These are phyloP conservation scores for Pseudopipra pipra DNA, from an alignment of 2,113 vertebrate genomes.

Conservation along the genomic window DNA sequence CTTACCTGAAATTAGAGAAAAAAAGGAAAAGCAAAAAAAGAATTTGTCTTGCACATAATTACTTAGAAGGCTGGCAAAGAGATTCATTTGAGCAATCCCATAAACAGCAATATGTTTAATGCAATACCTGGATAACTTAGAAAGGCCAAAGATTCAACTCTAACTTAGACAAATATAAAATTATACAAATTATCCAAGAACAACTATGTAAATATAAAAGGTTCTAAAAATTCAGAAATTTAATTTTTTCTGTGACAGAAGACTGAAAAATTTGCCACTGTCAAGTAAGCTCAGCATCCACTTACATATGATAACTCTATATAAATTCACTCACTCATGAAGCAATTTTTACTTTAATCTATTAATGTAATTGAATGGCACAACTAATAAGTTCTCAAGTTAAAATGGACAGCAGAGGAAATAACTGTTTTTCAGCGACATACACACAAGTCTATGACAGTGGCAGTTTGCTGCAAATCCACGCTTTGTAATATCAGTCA, in stretches of 20 bases:
- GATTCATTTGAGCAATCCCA: background rate
- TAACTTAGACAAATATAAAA: background rate
- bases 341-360: background rate
- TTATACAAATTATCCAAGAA: background rate
- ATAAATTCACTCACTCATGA: background rate
- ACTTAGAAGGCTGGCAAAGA: background rate
- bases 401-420: background rate
- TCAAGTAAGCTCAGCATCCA: background rate
- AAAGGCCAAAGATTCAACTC: background rate
- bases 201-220: background rate
- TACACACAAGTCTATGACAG: fast-evolving
- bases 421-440: background rate
- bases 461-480: background rate
- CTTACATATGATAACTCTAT: background rate
- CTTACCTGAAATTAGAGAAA: background rate
- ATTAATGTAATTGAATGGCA: background rate
- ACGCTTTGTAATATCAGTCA: background rate
- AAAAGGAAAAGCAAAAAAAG: background rate
- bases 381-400: background rate
- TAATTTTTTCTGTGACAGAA: background rate
- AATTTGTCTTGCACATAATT: background rate
- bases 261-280: background rate
- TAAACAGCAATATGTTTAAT: background rate
- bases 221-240: background rate
- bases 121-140: background rate